Percentiles rank a stretch among this genome's conserved stretches.
These are phyloP conservation scores for Bradypodion ventrale DNA, from an alignment of 2,797 vertebrate genomes.

Conservation along the genomic window DNA sequence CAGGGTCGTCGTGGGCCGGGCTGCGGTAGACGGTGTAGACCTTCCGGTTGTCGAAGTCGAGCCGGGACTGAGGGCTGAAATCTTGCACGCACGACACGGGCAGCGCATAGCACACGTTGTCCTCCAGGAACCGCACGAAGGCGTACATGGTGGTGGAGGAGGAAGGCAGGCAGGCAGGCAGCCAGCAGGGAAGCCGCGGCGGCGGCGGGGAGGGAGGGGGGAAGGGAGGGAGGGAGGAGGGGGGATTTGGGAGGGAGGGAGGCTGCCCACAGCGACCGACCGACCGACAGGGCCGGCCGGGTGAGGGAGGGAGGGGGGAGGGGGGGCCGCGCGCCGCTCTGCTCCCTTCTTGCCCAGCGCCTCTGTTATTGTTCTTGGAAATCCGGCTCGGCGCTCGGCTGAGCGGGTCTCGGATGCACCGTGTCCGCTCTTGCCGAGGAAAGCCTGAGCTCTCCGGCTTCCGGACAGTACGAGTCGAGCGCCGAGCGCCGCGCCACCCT, in stretches of 20 bases:
- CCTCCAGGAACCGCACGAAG: slow-evolving; percentile 96
- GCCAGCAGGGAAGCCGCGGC: slow-evolving; percentile 22
- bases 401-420: slow-evolving; percentile 82
- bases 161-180: too few species aligned
- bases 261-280: not conserved
- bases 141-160: slow-evolving; percentile 85
- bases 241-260: not conserved
- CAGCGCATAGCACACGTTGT: slow-evolving; percentile 95
- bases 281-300: not conserved
- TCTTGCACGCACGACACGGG: slow-evolving; percentile 90
- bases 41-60: slow-evolving; percentile 98
- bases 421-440: slow-evolving; percentile 29
- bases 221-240: not conserved
- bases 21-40: slow-evolving; percentile 94
- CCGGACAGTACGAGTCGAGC: slow-evolving; percentile 51
- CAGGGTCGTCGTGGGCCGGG: slow-evolving; percentile 65
- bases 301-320: slow-evolving; percentile 44
- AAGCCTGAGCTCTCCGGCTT: slow-evolving; percentile 3
- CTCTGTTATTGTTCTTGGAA: slow-evolving; percentile 77
- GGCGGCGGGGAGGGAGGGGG: not conserved
- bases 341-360: slow-evolving; percentile 63
- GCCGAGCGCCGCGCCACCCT: slow-evolving; percentile 49
- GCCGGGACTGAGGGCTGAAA: slow-evolving; percentile 91
- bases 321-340: slow-evolving; percentile 62
- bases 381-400: slow-evolving; percentile 84